Evolutionary conservation across 1,140 invertebrate species (phyloP).

Genomic region (Hycleus cichorii): DNA sequence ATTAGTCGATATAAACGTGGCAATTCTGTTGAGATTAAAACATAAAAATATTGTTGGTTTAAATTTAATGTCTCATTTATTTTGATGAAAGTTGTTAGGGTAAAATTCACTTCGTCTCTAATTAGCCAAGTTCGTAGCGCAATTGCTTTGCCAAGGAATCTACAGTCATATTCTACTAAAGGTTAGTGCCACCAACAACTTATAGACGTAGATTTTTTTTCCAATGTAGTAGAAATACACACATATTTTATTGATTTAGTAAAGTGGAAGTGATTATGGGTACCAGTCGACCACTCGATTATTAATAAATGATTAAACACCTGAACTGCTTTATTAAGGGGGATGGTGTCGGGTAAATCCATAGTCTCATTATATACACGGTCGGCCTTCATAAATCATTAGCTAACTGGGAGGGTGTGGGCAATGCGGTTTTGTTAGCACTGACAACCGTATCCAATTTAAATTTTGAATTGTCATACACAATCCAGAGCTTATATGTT

Average conservation of each 20-base stretch:
- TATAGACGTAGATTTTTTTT: too few species aligned
- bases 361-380: constrained; percentile 10
- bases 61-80: constrained; percentile 13
- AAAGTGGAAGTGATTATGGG: not conserved
- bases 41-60: constrained; percentile 12
- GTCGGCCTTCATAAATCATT: constrained; percentile 13
- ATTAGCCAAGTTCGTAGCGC: too few species aligned
- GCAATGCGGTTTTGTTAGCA: constrained; percentile 9
- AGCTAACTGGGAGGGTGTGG: constrained; percentile 9
- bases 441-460: constrained; percentile 9
- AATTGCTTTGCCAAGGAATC: too few species aligned
- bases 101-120: too few species aligned
- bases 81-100: constrained; percentile 1
- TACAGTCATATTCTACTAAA: too few species aligned
- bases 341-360: constrained; percentile 12
- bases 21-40: constrained; percentile 1
- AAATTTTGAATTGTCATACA: too few species aligned
- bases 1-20: too few species aligned
- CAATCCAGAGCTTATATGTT: too few species aligned
- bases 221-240: too few species aligned
- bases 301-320: constrained; percentile 16
- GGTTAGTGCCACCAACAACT: too few species aligned
- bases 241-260: too few species aligned
- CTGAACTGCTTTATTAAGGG: constrained; percentile 9
- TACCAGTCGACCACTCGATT: constrained; percentile 1